Percentiles rank a stretch among this genome's conserved stretches.
Evolutionary conservation across 2,888 invertebrate species (phyloP).

Genomic region (Volucella inanis): DNA sequence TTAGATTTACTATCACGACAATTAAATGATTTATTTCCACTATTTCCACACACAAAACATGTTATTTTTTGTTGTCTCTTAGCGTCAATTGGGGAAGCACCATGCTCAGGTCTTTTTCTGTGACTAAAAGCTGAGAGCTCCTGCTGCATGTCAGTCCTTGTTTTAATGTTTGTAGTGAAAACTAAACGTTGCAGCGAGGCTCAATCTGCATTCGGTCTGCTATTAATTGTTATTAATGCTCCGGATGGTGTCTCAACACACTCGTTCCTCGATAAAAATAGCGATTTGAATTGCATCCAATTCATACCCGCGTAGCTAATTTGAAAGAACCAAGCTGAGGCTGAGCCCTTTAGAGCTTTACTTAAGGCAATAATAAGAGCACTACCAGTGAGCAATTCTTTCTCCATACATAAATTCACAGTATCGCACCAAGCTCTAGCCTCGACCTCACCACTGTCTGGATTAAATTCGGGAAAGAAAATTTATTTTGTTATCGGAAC

Average conservation of each 20-base stretch:
- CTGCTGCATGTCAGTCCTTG: slow-evolving; percentile 6
- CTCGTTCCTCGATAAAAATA: slow-evolving; percentile 33
- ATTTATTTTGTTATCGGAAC: not conserved
- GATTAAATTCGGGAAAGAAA: not conserved
- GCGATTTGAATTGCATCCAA: slow-evolving; percentile 35
- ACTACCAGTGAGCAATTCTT: not conserved
- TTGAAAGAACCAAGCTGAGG: slow-evolving; percentile 41
- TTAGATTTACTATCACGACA: too few relatives aligned
- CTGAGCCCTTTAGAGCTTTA: slow-evolving; percentile 31
- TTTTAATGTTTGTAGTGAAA: slow-evolving; percentile 33
- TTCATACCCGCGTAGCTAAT: slow-evolving; percentile 32
- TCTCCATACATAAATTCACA: slow-evolving; percentile 20
- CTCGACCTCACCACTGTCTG: too few relatives aligned
- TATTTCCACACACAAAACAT: too few relatives aligned
- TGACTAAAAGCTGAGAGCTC: slow-evolving; percentile 27
- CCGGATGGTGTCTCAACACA: not conserved
- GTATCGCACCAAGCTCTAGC: slow-evolving; percentile 4
- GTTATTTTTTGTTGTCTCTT: not conserved
- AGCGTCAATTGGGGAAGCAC: not conserved
- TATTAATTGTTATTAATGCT: slow-evolving; percentile 12
- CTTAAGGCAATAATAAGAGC: slow-evolving; percentile 30
- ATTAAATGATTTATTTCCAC: too few relatives aligned
- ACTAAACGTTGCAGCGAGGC: slow-evolving; percentile 8
- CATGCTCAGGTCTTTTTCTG: slow-evolving; percentile 1
- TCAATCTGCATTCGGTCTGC: not conserved